These are phyloP conservation scores for Cyanoramphus novaezelandiae DNA, from an alignment of 2,113 vertebrate genomes.

Conservation along the genomic window DNA sequence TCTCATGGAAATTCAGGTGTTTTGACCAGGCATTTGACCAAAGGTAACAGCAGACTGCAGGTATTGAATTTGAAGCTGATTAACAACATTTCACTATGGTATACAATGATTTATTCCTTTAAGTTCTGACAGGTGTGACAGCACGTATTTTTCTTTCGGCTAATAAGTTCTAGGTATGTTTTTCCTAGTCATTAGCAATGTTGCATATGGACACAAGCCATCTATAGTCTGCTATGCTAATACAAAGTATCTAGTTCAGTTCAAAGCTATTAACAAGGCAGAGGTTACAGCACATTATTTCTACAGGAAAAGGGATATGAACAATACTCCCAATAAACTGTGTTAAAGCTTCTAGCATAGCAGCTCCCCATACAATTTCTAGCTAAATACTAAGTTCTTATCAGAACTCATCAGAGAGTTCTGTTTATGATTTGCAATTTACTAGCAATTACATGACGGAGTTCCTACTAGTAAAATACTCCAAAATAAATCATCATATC, in stretches of 20 bases:
- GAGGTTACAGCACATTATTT: neutral
- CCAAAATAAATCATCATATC: neutral
- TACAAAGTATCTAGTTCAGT: neutral
- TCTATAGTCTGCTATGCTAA: neutral
- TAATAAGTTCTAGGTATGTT: neutral
- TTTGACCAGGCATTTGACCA: neutral
- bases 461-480: neutral
- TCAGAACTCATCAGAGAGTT: neutral
- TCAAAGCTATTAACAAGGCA: neutral
- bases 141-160: neutral
- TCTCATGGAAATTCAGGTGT: neutral
- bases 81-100: neutral
- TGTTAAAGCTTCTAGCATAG: neutral
- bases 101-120: neutral
- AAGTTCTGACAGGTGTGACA: neutral
- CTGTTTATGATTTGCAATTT: conserved; percentile 10
- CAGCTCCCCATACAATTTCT: neutral
- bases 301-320: neutral
- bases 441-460: conserved; percentile 6
- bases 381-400: neutral
- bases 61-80: neutral
- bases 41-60: neutral
- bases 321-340: neutral
- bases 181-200: neutral
- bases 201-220: neutral